Percentiles rank a stretch among this genome's conserved stretches.
These are phyloP conservation scores for Jordanella pulchra DNA, from an alignment of 2,797 vertebrate genomes.

Conservation along the genomic window DNA sequence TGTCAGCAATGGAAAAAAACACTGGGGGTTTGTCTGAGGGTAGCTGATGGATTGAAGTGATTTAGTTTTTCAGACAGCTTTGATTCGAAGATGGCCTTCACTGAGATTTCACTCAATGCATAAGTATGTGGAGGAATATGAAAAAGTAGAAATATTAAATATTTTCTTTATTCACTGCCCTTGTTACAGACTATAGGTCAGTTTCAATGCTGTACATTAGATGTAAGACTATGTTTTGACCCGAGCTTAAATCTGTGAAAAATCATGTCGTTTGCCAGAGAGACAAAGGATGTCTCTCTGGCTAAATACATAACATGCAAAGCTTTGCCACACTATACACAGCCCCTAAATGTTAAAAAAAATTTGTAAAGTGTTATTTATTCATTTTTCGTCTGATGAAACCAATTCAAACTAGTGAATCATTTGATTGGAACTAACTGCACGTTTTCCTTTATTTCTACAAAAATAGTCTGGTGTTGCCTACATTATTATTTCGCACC, in stretches of 20 bases:
- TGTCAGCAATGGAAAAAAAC: not conserved
- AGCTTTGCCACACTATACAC: not conserved
- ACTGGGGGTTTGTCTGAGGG: not conserved
- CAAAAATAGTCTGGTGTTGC: not conserved
- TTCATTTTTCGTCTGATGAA: not conserved
- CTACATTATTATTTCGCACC: not conserved
- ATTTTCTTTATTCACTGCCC: not conserved
- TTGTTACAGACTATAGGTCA: not conserved
- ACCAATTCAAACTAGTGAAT: not conserved
- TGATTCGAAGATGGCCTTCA: not conserved
- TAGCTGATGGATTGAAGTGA: not conserved
- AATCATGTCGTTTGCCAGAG: too few relatives aligned
- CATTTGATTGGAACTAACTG: not conserved
- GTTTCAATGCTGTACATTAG: not conserved
- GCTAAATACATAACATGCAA: not conserved
- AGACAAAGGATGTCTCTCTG: too few relatives aligned
- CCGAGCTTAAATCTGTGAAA: not conserved
- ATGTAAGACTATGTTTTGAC: not conserved
- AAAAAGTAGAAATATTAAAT: not conserved
- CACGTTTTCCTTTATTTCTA: not conserved
- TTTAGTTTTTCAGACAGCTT: slow-evolving; percentile 1
- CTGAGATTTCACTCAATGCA: not conserved
- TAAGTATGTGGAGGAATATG: not conserved
- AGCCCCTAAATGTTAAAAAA: not conserved
- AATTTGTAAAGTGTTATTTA: not conserved